Percentiles rank a stretch among this genome's conserved stretches.
Evolutionary conservation across 2,113 vertebrate species (phyloP).

Genomic region (Proterorhinus semilunaris): DNA sequence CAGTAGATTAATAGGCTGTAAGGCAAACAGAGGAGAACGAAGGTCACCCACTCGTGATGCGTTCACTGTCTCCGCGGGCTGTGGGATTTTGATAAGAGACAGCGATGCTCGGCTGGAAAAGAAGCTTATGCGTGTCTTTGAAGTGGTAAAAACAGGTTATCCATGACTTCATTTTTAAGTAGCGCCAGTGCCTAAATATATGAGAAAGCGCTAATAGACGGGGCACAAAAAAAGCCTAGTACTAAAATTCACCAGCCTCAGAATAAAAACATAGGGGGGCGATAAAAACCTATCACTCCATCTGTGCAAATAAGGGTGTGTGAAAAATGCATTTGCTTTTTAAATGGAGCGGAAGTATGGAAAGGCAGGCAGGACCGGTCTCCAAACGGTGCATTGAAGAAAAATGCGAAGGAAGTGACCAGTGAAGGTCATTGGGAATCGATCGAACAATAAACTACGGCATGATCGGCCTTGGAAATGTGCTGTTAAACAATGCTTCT

Average conservation of each 20-base stretch:
- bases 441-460: not conserved
- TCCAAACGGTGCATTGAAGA: not conserved
- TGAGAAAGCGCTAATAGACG: not conserved
- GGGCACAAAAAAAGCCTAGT: too few species aligned
- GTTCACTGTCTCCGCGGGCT: slow-evolving; percentile 5
- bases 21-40: slow-evolving; percentile 34
- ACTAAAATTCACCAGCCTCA: too few species aligned
- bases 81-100: slow-evolving; percentile 9
- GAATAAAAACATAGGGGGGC: not conserved
- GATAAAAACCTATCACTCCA: not conserved
- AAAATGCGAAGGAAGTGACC: not conserved
- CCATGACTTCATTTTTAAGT: not conserved
- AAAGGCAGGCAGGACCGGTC: not conserved
- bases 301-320: not conserved
- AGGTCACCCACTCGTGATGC: slow-evolving; percentile 39
- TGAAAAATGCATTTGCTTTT: too few species aligned
- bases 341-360: not conserved
- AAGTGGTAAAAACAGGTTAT: slow-evolving; percentile 4
- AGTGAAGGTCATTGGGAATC: not conserved
- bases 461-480: not conserved
- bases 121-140: not conserved
- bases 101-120: not conserved
- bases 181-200: not conserved
- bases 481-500: too few species aligned
- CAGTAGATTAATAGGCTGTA: slow-evolving; percentile 32